Evolutionary conservation across 2,888 invertebrate species (phyloP), one percentile per base, ranked within the genome.

Genomic region (Calameuta idolon): DNA sequence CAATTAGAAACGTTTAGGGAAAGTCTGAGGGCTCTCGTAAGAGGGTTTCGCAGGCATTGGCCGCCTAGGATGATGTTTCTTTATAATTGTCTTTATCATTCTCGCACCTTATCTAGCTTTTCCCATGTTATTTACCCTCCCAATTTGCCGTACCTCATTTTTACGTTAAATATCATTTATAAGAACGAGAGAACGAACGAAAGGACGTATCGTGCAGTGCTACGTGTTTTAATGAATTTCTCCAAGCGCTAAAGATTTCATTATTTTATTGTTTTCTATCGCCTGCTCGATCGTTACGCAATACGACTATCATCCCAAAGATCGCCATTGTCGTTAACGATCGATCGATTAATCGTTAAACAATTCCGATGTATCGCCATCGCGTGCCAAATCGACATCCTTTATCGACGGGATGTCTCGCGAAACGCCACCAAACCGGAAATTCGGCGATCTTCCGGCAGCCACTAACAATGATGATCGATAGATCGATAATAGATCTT

Each of bases 1-100:
- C 84, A 34, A 71, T 71, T 34, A 55, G 55, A 55, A 55, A 55
- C 23, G 55, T 55, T 55, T 55, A 55, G 55, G 55, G 23, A 55
- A 55, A 55, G 55, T 9, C 55, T 23, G 55, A 9, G 55, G 55
- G 55, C 23, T 55, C 55, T 55, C 55, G 23, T 2, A 23, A 55
- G 55, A 55, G 55, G 9, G 55, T 23, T 23, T 55, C 55, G 9
- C 55, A 55, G 55, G 15, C 55, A 23, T 55, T 23, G 23, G 23
- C 2, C 23, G 9, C 9, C 55, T 55, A 55, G 23, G 55, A 23
- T 55, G 55, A 23, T 23, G 23, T 55, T 55, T 55, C 55, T 55
- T 55, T 55, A 55, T 40, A 12, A 40, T 40, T 40, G 37, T 40
- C 37, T 40, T 40, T 40, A 40, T 55, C 55, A 15, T 55, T 55